Evolutionary conservation across 2,113 vertebrate genomes (phyloP).

Genomic region (Carassius carassius): DNA sequence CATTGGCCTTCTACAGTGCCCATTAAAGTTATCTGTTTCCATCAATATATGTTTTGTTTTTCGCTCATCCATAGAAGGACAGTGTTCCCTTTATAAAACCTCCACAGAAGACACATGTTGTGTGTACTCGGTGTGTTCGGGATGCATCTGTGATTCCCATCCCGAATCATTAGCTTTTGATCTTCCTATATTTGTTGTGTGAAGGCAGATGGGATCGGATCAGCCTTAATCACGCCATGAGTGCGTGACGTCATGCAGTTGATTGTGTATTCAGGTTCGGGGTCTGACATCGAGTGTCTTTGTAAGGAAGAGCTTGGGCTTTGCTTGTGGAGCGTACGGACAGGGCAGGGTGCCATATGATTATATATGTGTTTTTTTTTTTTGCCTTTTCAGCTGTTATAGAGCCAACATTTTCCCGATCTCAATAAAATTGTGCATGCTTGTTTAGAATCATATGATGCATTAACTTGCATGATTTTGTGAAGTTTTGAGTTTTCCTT

Average conservation of each 20-base stretch:
- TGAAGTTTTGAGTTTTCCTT: too few relatives aligned
- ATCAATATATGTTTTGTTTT: neutral
- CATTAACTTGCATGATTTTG: too few relatives aligned
- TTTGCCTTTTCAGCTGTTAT: too few relatives aligned
- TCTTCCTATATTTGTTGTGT: neutral
- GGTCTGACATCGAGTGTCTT: neutral
- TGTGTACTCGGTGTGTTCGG: neutral
- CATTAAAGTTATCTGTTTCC: neutral
- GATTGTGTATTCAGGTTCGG: neutral
- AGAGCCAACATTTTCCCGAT: too few relatives aligned
- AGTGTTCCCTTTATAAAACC: neutral
- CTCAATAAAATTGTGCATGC: too few relatives aligned
- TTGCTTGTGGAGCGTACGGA: constrained; percentile 31
- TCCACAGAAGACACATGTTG: neutral
- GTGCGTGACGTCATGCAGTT: neutral
- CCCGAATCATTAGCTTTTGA: neutral
- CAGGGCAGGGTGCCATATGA: constrained; percentile 36
- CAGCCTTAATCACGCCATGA: neutral
- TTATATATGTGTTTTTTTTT: too few relatives aligned
- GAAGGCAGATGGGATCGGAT: neutral
- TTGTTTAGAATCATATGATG: too few relatives aligned
- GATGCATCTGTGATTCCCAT: neutral
- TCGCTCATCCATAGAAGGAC: neutral
- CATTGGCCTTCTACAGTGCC: neutral
- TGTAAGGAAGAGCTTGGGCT: neutral